Base-by-base conservation (phyloP, 2,113 vertebrate genomes). In the Seriola quinqueradiata region DNA sequence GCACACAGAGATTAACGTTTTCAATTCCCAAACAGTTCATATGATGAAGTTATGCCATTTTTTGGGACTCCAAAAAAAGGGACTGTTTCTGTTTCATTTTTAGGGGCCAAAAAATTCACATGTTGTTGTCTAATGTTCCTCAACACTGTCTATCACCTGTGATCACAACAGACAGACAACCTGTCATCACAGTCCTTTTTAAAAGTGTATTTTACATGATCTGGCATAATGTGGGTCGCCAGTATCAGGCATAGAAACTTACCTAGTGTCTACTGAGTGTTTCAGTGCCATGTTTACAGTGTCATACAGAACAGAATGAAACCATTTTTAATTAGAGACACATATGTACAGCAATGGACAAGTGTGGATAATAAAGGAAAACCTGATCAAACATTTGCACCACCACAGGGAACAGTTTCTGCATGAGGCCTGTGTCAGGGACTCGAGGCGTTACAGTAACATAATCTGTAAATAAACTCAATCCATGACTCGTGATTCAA, bases 1-100 rank as follows among this genome's bases (percentile, higher is more conserved):
- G 67, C 84, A 89, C 87, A 4, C 65, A 90, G 19, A 90, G 82
- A 89, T 93, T 86, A 92, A 91, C 82, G 69, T 40, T 74, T 85
- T 80, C 65, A 70, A 28, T 52, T 85, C 61, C 58, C 48, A 64
- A 86, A 86, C 59, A 81, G 16, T 69, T 77, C 23, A 12, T 64
- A 38, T 25, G 72, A 23, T 70, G 44, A 46, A 61, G 42, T 75
- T 65, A 55, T 73, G 36, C 75, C 46, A 52, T 74, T 78, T 68
- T 61, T 8, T 40, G 42, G 67, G 70, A 64, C 55, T 28, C 28
- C 28, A 28, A 28, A 28, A 36, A 57, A 73, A 42, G 1, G 61
- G 23, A 5, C 17, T 57, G 54, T 52, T 77, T 79, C 21, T 65
- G 44, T 55, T 86, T 86, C n/a, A 8, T 42, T 60, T 65, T 60